These are phyloP conservation scores for Bacillus rossius DNA, from an alignment of 1,140 invertebrate species.

Conservation along the genomic window DNA sequence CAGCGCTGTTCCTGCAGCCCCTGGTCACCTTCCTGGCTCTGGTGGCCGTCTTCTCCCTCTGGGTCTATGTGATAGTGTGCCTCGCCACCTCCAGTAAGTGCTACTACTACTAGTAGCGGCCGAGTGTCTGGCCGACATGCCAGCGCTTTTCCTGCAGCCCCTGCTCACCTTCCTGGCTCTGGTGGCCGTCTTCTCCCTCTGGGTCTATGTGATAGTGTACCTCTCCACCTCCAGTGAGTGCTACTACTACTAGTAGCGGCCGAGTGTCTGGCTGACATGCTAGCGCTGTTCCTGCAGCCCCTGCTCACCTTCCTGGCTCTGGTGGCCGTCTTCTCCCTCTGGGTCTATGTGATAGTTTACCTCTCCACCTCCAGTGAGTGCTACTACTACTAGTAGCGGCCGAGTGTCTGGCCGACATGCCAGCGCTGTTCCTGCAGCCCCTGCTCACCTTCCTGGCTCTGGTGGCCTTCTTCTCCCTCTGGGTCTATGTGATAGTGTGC, in stretches of 20 bases:
- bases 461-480: conserved; percentile 74
- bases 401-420: too few relatives aligned
- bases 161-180: conserved; percentile 77
- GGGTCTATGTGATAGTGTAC: conserved; percentile 71
- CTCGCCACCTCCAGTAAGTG: conserved; percentile 64
- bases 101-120: too few relatives aligned
- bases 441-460: conserved; percentile 77
- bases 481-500: conserved; percentile 71
- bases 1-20: conserved; percentile 82
- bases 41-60: conserved; percentile 74
- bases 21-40: conserved; percentile 77
- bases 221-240: conserved; percentile 64
- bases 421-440: conserved; percentile 82
- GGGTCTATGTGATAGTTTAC: conserved; percentile 71
- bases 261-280: too few relatives aligned
- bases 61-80: conserved; percentile 71
- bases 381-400: too few relatives aligned
- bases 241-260: too few relatives aligned
- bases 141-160: conserved; percentile 82
- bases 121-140: too few relatives aligned
- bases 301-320: conserved; percentile 77
- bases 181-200: conserved; percentile 74
- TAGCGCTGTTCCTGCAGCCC: conserved; percentile 82
- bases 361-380: conserved; percentile 64
- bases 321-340: conserved; percentile 74